Base-by-base conservation (phyloP, 2,113 vertebrate species). In the Plecotus auritus region DNA sequence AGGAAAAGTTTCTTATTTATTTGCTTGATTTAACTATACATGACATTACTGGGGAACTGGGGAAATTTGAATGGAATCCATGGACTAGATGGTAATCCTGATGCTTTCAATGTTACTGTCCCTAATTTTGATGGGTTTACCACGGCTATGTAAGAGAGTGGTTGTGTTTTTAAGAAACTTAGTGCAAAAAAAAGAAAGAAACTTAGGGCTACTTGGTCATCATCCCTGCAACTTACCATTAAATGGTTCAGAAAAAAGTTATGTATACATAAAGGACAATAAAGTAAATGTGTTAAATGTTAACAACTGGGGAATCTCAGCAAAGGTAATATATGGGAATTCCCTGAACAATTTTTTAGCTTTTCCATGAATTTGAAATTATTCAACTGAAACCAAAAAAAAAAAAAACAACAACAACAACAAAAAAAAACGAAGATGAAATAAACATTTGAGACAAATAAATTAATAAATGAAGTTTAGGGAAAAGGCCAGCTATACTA, bases 351-450 rank as follows among this genome's bases (percentile, higher is more conserved):
- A 66, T 64, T 84, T 90, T 61, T 59, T 35, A 90, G 67, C 22
- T 88, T 85, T 78, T 81, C 74, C 9, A 7, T 59, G 64, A 91
- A 26, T 83, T 9, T 91, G 30, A 94, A 86, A 92, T 90, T 61
- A 94, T 67, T 86, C 20, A 95, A 89, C 30, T 76, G 83, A 91
- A 86, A 42, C 54, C 42, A 74, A 83, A 88, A 54, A 54, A 54
- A 54, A 54, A 20, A 7, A 20, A 87, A 86, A 59, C n/a, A n/a
- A n/a, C n/a, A n/a, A n/a, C n/a, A n/a, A n/a, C n/a, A n/a, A n/a
- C n/a, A n/a, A n/a, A n/a, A n/a, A n/a, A n/a, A n/a, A n/a, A 83
- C 42, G 45, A 78, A 90, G 23, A 22, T 74, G 45, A 91, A 88
- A 61, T 67, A 87, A 86, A 86, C 45, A 86, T 61, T 59, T 66